Conservation (phyloP, 2,797 vertebrate genomes). For the Anas capensis region DNA sequence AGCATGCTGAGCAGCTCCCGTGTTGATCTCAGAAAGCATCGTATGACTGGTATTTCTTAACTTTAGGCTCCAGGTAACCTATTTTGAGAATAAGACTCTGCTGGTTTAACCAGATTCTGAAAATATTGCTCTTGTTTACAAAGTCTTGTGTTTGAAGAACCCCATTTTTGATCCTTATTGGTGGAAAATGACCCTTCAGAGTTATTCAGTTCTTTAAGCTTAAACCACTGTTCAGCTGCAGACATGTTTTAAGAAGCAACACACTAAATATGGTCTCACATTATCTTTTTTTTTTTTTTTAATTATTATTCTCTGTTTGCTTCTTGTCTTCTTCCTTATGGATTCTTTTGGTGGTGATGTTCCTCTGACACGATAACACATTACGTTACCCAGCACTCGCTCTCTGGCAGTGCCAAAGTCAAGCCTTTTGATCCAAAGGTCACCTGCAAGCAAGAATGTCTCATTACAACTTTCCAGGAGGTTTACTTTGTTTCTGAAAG, state of each 20-base stretch:
- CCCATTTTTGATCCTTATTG: neutral
- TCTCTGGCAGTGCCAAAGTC: slow-evolving; percentile 90
- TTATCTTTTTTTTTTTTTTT: neutral
- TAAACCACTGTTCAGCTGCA: neutral
- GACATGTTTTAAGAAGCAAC: neutral
- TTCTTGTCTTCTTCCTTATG: neutral
- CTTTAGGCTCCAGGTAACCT: neutral
- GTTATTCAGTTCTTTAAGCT: neutral
- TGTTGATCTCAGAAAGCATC: neutral
- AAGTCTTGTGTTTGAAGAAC: neutral
- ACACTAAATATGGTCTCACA: neutral
- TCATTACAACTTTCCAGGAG: slow-evolving; percentile 96
- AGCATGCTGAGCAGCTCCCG: neutral
- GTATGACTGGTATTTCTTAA: neutral
- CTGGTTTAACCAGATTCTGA: neutral
- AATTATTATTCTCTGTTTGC: neutral
- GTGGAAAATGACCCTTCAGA: rapidly evolving
- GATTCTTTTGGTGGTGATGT: neutral
- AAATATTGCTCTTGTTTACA: neutral
- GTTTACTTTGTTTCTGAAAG: slow-evolving; percentile 96
- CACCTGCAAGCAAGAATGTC: slow-evolving; percentile 93
- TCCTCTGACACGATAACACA: neutral
- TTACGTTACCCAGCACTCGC: slow-evolving; percentile 83
- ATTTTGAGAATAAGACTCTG: neutral
- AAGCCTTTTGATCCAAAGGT: slow-evolving; percentile 92